phyloP scores from a whole-genome alignment of 1,140 invertebrate species.

The Archivesica marissinica region DNA sequence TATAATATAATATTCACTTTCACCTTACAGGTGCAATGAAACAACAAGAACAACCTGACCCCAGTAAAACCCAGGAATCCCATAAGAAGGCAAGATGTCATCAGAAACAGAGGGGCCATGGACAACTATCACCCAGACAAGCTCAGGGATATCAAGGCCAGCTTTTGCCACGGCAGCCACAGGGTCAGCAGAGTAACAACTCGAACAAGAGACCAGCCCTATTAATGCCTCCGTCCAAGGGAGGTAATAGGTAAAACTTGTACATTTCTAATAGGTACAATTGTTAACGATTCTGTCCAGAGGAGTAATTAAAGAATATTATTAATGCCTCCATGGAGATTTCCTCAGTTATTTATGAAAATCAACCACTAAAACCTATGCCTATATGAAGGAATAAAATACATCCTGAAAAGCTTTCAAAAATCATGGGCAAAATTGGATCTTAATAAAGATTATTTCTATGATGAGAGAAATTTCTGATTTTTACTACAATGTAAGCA shows the following conservation, averaged over 20 bases:
- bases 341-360: too few species aligned
- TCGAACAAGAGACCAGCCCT: slow-evolving; percentile 8
- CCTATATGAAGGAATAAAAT: too few species aligned
- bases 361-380: too few species aligned
- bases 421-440: too few species aligned
- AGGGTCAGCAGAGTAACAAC: slow-evolving; percentile 10
- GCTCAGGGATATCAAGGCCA: slow-evolving; percentile 52
- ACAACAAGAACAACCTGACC: slow-evolving; percentile 49
- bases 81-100: slow-evolving; percentile 13
- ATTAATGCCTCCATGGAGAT: too few species aligned
- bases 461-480: too few species aligned
- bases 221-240: not conserved
- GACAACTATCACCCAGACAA: slow-evolving; percentile 47
- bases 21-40: slow-evolving; percentile 41
- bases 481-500: too few species aligned
- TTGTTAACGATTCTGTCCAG: too few species aligned
- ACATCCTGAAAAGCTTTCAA: too few species aligned
- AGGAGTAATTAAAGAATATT: too few species aligned
- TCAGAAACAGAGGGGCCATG: slow-evolving; percentile 30
- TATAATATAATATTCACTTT: not conserved
- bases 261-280: too few species aligned
- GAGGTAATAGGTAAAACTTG: slow-evolving; percentile 24
- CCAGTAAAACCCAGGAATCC: slow-evolving; percentile 36
- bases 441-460: too few species aligned
- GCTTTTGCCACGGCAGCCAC: slow-evolving; percentile 28